Evolutionary conservation across 2,888 invertebrate species (phyloP), one percentile per base, ranked within the genome.

Genomic region (Amiota minor): DNA sequence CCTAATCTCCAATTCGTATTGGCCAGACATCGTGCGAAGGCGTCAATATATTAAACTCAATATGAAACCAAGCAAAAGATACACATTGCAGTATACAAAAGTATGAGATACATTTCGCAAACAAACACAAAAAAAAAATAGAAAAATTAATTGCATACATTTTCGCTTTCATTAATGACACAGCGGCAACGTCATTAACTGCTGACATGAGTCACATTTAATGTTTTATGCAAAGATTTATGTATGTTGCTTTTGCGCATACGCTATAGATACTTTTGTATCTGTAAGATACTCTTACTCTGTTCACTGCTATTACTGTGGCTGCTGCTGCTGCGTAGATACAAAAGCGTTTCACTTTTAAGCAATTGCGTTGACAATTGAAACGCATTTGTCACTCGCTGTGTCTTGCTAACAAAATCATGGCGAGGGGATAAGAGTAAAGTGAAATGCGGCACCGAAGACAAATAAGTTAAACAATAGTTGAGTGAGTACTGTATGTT

Each of bases 321-420:
- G 77, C 75, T 71, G 78, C 45, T 64, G 70, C 16, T 23, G 56
- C 64, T 16, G 56, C 67, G 11, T n/a, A 74, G 72, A 73, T 20
- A 73, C 78, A 75, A 75, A 77, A 75, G 75, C 73, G 59, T 74
- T 73, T 70, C 73, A 71, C 56, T 56, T 70, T 74, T 75, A 72
- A 74, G 72, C 77, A 80, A 80, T 80, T 76, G 70, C 68, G 71
- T 74, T 75, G 79, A 79, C 85, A 85, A 83, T 83, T 83, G 83
- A 85, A 84, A 78, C 76, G 84, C 83, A 85, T 85, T 83, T 83
- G 84, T 81, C 84, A 80, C 72, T 72, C 68, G 71, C 35, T 35
- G 35, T 6, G 6, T 35, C 2, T 35, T 35, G 35, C 35, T 35
- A 35, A 35, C 35, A 35, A 0, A 35, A 35, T 4, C 35, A 6